Percentiles rank a stretch among this genome's conserved stretches.
phyloP scores from a whole-genome alignment of 2,797 vertebrate genomes.

The Pseudocheirus occidentalis region DNA sequence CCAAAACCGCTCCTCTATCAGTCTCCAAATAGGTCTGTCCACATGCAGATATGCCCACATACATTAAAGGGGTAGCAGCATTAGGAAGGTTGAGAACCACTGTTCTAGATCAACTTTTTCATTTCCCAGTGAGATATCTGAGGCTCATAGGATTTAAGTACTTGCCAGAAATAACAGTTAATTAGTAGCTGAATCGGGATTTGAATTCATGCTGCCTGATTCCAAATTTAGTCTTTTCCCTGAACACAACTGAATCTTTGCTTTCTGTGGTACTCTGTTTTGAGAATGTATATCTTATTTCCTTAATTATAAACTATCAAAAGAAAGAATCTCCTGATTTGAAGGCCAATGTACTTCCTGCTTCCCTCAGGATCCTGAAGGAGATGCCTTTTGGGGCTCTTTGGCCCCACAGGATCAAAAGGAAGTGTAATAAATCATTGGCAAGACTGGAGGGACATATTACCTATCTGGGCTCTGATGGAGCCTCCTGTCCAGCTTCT shows the following conservation, averaged over 20 bases:
- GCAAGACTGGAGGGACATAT: background rate
- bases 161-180: background rate
- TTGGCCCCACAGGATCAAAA: background rate
- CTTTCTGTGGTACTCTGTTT: background rate
- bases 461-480: background rate
- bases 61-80: no score
- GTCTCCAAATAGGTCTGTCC: no score
- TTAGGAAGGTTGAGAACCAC: no score
- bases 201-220: background rate
- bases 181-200: background rate
- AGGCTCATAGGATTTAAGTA: background rate
- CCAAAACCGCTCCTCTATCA: no score
- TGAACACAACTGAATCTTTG: background rate
- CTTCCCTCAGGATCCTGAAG: background rate
- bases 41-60: no score
- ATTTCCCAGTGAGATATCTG: background rate
- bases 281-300: background rate
- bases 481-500: background rate
- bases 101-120: background rate
- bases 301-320: background rate
- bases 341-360: background rate
- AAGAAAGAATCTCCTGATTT: background rate
- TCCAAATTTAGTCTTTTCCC: background rate
- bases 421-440: background rate
- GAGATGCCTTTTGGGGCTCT: background rate